Base-by-base conservation (phyloP, 1,140 invertebrate species). In the Hyles vespertilio region DNA sequence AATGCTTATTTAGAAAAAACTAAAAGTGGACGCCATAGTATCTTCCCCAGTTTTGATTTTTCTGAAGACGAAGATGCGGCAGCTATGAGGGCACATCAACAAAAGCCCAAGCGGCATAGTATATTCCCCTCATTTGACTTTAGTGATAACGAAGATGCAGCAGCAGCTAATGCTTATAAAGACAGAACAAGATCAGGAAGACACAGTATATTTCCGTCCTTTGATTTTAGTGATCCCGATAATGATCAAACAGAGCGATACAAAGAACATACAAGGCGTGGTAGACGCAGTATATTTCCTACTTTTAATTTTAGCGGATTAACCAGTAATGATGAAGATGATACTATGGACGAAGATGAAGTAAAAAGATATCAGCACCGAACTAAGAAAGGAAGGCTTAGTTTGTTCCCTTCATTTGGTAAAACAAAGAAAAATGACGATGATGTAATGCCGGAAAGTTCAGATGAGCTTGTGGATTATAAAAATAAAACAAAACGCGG, bases 111-210 rank as follows among this genome's bases (percentile, higher is more conserved):
- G 62, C 63, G 85, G 56, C 81, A 85, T 45, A 88, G 85, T 43
- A 86, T 88, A 65, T 86, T 88, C 56, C 83, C 85, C 45, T 78
- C 77, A 12, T 87, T 87, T 68, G 75, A 87, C 65, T 87, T 87
- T 55, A 83, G 72, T 53, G 81, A 83, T 71, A 74, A 81, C 58
- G 73, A 79, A 52, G 68, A 82, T 61, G 67, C 72, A 44, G 52
- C 55, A 12, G 58, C 59, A 49, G 59, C 61, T 50, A 66, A 51
- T 58, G 64, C 64, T 22, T 79, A 79, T 50, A 72, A 58, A 66
- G 73, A 77, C 32, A 77, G 65, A 44, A 79, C 73, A 9, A 79
- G 34, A 61, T 72, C 72, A 22, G 77, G 73, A 5, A 71, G 79
- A 47, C 74, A 73, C 32, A 84, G 76, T 48, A 81, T 81, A 54